Evolutionary conservation across 2,797 vertebrate species (phyloP), one percentile per base, ranked within the genome.

Genomic region (Synaphobranchus kaupii): DNA sequence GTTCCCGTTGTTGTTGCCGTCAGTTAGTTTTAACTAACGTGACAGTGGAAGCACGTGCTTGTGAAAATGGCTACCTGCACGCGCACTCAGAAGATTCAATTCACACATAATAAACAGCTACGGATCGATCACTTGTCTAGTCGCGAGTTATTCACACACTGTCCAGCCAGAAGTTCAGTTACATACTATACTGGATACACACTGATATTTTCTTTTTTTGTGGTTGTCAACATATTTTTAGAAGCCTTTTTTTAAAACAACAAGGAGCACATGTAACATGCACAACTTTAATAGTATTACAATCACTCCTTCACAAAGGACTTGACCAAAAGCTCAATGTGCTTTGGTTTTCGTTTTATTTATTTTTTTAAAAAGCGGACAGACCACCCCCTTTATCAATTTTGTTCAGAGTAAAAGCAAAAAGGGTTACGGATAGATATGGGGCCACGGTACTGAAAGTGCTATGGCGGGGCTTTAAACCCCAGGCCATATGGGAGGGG

Each of bases 1-100:
- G 76, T 25, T 76, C 34, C 20, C 3, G 58, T 2, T 78, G 39
- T 78, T 78, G 73, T 89, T 89, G 88, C 28, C 12, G 47, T 48
- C 56, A n/a, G n/a, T n/a, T n/a, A n/a, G n/a, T 31, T 66, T 20
- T 15, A 52, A 52, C 50, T 25, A 34, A 34, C 1, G 9, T 3
- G 2, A 31, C 28, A 17, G 1, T 73, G 13, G 68, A 76, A 34
- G 13, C 17, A 17, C 4, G 15, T 13, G 15, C 73, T 44, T 76
- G n/a, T 13, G 28, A 71, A 13, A 71, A 31, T 28, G 31, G 10
- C 68, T 71, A 13, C 22, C 22, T 9, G 60, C 25, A 66, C n/a
- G n/a, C 22, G n/a, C 22, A 66, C 60, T 60, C 20, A 60, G 52
- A 68, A 34, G 28, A 13, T 3, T 71, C 17, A n/a, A n/a, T n/a